These are phyloP conservation scores for Exaiptasia diaphana DNA, from an alignment of 64 coral and sea anemone genomes.

Conservation along the genomic window DNA sequence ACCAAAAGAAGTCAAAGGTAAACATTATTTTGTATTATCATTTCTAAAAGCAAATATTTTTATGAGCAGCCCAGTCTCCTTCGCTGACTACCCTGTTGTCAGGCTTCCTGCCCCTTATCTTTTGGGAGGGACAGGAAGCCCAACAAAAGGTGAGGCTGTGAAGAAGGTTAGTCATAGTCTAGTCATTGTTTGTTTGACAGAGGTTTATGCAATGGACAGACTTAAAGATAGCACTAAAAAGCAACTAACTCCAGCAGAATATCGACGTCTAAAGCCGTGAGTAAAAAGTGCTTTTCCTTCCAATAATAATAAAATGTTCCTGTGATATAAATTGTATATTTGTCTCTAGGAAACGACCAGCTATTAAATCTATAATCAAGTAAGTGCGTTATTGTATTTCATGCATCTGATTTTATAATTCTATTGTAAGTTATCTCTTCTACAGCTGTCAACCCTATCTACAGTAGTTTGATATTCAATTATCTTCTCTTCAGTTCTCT, in stretches of 20 bases:
- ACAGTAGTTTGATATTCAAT: no score
- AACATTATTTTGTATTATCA: background rate
- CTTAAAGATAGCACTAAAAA: slow-evolving; percentile 74
- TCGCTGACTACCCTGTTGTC: no score
- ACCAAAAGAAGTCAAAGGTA: slow-evolving; percentile 84
- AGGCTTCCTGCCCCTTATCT: no score
- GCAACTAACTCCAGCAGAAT: slow-evolving; percentile 84
- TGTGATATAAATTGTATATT: background rate
- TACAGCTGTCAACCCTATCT: no score
- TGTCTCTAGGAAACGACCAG: slow-evolving; percentile 74
- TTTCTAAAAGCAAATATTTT: no score
- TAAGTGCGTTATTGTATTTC: slow-evolving; percentile 36
- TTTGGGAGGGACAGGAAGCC: no score
- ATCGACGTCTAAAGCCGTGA: slow-evolving; percentile 93
- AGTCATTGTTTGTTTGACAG: slow-evolving; percentile 4
- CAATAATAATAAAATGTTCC: background rate
- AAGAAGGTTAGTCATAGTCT: background rate
- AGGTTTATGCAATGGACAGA: slow-evolving; percentile 86
- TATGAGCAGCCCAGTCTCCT: no score
- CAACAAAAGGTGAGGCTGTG: no score
- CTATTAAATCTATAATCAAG: slow-evolving; percentile 95
- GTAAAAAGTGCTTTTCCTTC: background rate
- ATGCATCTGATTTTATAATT: no score
- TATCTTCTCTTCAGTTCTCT: background rate
- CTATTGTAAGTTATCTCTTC: no score